Base-by-base conservation (phyloP, 2,888 invertebrate genomes). In the Norana najaformis region DNA sequence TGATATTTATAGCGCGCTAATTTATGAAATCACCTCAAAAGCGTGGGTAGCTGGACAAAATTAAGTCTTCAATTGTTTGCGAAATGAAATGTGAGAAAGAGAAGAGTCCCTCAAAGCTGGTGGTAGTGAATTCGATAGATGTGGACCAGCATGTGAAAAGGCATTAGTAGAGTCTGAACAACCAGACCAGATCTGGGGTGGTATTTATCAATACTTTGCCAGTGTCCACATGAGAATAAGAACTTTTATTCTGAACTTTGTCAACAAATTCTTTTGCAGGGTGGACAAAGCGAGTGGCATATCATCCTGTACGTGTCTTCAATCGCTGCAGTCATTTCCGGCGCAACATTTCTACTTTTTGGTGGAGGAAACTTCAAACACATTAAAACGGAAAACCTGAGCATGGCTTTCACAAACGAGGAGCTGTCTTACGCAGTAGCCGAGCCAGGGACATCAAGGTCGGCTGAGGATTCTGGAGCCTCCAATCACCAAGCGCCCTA, bases 281-380 rank as follows among this genome's bases (percentile, higher is more conserved):
- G 85, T 85, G 85, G 85, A 85, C 85, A 37, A 23, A 36, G 37
- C 36, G 85, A 85, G 36, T 85, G 85, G 85, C 85, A 85, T 37
- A 37, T 37, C 85, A 37, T 85, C 23, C 37, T 85, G n/a, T 85
- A 85, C 85, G 34, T 85, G 30, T 85, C 85, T 16, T 35, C 85
- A 35, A 23, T 37, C 85, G 85, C 23, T 23, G 23, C 85, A 0
- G 36, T 37, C 14, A 37, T 37, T 18, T 36, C 85, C 85, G 85
- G 85, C 34, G 85, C 85, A 37, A 37, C 37, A 18, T 85, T 85
- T 85, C 85, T 85, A 1, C 0, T 85, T 8, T 85, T 85, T 23
- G 85, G 85, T 35, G 85, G 35, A 37, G 85, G 85, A 36, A 85
- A 36, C 36, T 23, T 85, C 20, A 85, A 85, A 35, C 35, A 13